These are phyloP conservation scores for Yponomeuta cagnagella DNA, from an alignment of 2,888 invertebrate genomes.

Conservation along the genomic window DNA sequence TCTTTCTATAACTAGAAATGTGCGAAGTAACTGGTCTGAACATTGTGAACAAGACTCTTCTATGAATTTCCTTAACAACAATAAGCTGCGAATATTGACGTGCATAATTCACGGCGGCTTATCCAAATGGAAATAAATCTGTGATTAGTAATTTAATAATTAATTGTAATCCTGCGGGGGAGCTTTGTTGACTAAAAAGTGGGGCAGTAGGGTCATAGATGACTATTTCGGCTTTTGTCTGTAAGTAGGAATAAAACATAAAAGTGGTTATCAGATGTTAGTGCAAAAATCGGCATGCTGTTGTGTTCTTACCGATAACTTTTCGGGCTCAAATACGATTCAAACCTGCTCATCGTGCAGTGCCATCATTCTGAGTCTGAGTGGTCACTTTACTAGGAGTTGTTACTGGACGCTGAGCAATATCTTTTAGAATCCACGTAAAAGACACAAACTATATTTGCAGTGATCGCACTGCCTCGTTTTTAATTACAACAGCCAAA, in stretches of 20 bases:
- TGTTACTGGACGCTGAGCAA: too few relatives aligned
- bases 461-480: not conserved
- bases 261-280: too few relatives aligned
- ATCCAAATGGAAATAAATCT: conserved; percentile 19
- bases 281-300: too few relatives aligned
- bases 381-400: too few relatives aligned
- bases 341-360: too few relatives aligned
- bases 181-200: not conserved
- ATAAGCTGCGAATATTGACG: conserved; percentile 9
- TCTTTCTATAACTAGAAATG: too few relatives aligned
- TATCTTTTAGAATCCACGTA: not conserved
- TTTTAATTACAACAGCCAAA: not conserved
- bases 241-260: too few relatives aligned
- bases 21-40: too few relatives aligned
- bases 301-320: too few relatives aligned
- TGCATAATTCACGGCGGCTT: conserved; percentile 12
- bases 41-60: not conserved
- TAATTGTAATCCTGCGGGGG: conserved; percentile 21
- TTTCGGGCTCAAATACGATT: too few relatives aligned
- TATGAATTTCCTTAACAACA: not conserved
- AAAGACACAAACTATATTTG: not conserved
- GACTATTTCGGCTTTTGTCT: too few relatives aligned
- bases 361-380: too few relatives aligned
- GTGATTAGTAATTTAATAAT: conserved; percentile 29
- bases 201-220: not conserved